Evolutionary conservation across 2,113 vertebrate species (phyloP).

Genomic region (Dicerorhinus sumatrensis): DNA sequence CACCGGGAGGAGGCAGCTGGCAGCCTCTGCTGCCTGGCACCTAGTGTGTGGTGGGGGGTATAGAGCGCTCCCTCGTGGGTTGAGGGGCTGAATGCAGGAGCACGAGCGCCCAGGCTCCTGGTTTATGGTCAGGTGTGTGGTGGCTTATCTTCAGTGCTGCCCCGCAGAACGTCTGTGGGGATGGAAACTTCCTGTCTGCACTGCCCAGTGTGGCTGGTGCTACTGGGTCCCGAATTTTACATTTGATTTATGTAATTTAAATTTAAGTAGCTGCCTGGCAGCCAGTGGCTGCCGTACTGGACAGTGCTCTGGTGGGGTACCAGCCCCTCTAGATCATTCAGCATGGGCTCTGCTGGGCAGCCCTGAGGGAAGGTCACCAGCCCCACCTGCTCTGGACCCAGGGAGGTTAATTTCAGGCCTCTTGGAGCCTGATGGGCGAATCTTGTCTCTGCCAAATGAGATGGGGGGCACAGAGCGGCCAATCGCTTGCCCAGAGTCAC

Average conservation of each 20-base stretch:
- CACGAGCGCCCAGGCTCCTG: fast-evolving
- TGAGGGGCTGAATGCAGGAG: not conserved
- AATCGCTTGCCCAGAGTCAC: not conserved
- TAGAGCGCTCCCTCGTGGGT: not conserved
- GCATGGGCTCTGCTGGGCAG: fast-evolving
- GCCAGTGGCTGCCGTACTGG: too few species aligned
- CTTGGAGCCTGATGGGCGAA: fast-evolving
- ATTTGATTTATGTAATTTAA: not conserved
- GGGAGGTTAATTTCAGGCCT: not conserved
- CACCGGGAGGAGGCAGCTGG: not conserved
- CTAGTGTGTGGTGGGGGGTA: too few species aligned
- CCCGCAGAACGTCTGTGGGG: fast-evolving
- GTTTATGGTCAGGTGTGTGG: not conserved
- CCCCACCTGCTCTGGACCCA: fast-evolving
- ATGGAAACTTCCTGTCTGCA: not conserved
- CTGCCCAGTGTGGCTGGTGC: fast-evolving
- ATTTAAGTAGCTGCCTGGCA: not conserved
- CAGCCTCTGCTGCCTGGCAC: too few species aligned
- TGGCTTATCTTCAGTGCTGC: not conserved
- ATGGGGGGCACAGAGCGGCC: too few species aligned
- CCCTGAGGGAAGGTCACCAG: too few species aligned
- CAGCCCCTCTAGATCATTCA: not conserved
- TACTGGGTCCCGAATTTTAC: not conserved
- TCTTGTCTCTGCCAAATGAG: not conserved
- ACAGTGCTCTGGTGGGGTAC: not conserved